These are phyloP conservation scores for Caenorhabditis parvicauda DNA, from an alignment of 2,888 invertebrate genomes.

Conservation along the genomic window DNA sequence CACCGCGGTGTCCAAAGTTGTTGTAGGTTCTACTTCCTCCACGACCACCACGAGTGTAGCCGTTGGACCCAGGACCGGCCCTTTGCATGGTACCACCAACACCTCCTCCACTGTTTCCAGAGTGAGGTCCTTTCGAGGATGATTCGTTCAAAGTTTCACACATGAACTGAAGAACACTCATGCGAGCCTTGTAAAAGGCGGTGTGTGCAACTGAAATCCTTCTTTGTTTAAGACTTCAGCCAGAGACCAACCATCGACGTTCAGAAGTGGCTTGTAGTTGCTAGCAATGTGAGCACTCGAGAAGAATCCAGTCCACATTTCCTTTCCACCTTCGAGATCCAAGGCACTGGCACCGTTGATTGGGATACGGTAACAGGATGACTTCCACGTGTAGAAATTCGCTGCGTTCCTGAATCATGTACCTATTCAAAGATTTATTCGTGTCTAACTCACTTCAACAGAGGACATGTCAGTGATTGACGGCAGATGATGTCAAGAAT, in stretches of 20 bases:
- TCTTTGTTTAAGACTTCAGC: neutral
- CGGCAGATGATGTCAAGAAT: constrained; percentile 57
- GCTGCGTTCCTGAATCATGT: constrained; percentile 35
- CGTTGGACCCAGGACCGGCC: neutral
- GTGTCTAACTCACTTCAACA: constrained; percentile 30
- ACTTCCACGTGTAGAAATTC: constrained; percentile 56
- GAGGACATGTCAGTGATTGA: constrained; percentile 54
- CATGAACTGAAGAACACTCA: constrained; percentile 54
- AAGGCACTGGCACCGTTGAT: constrained; percentile 36
- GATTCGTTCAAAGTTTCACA: constrained; percentile 51
- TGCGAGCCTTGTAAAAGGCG: constrained; percentile 53
- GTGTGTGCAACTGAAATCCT: constrained; percentile 44
- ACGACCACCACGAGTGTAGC: constrained; percentile 1
- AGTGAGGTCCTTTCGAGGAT: constrained; percentile 21
- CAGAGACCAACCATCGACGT: constrained; percentile 45
- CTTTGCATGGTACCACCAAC: constrained; percentile 3
- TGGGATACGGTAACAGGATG: constrained; percentile 46
- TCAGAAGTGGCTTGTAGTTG: constrained; percentile 47
- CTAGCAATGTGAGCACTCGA: constrained; percentile 53
- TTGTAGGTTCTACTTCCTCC: constrained; percentile 13
- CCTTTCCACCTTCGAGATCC: constrained; percentile 57
- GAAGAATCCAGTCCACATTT: constrained; percentile 61
- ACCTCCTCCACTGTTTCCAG: constrained; percentile 5
- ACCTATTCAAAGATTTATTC: neutral
- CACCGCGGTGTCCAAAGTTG: constrained; percentile 15